These are phyloP conservation scores for Xanthia icteritia DNA, from an alignment of 2,888 invertebrate species.

Conservation along the genomic window DNA sequence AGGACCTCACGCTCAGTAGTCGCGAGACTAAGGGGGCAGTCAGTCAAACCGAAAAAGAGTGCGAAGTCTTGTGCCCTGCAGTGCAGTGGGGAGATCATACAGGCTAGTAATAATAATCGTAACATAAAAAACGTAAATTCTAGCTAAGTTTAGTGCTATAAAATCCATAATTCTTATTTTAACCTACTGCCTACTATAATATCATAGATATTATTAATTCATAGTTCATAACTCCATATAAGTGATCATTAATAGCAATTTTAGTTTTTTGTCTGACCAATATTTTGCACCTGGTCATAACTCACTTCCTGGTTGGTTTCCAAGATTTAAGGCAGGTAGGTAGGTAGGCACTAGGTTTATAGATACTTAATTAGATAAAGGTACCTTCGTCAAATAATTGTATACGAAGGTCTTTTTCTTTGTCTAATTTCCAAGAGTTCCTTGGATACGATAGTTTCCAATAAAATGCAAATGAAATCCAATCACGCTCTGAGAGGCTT, in stretches of 20 bases:
- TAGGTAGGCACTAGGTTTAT: neutral
- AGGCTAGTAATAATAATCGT: neutral
- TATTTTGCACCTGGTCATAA: slow-evolving; percentile 41
- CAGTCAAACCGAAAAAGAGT: neutral
- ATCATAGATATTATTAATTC: slow-evolving; percentile 43
- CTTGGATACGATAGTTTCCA: slow-evolving; percentile 59
- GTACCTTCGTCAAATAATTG: slow-evolving; percentile 33
- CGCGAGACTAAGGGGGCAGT: neutral
- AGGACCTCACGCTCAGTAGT: neutral
- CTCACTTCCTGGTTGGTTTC: slow-evolving; percentile 60
- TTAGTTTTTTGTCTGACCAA: slow-evolving; percentile 54
- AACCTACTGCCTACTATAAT: slow-evolving; percentile 13
- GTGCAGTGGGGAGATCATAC: neutral
- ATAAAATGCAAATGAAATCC: slow-evolving; percentile 66
- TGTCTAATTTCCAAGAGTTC: slow-evolving; percentile 42
- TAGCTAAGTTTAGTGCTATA: slow-evolving; percentile 1
- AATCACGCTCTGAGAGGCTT: slow-evolving; percentile 52
- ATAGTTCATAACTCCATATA: slow-evolving; percentile 28
- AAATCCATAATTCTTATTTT: too few species aligned
- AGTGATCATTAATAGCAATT: slow-evolving; percentile 51
- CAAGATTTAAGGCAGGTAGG: slow-evolving; percentile 30
- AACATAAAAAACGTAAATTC: neutral
- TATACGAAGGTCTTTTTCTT: slow-evolving; percentile 29
- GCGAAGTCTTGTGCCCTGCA: neutral
- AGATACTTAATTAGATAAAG: slow-evolving; percentile 9